phyloP scores from a whole-genome alignment of 1,140 invertebrate species.

The Diachasma alloeum region DNA sequence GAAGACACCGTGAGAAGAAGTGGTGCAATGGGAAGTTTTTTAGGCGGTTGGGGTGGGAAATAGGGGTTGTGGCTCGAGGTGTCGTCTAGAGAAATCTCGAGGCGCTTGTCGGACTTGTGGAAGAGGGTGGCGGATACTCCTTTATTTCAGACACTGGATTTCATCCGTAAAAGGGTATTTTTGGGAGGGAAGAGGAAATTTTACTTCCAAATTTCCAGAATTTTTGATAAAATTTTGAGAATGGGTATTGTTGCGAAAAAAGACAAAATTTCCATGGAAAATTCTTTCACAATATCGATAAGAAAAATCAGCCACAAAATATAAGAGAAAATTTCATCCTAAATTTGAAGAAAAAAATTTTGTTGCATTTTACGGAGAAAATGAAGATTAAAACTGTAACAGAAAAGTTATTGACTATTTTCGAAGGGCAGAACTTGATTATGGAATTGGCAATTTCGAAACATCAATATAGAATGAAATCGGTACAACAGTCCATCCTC shows the following conservation, averaged over 20 bases:
- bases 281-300: no score
- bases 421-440: neutral
- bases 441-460: neutral
- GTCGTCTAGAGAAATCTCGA: conserved; percentile 23
- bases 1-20: neutral
- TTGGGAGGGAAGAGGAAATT: neutral
- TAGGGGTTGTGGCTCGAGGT: conserved; percentile 14
- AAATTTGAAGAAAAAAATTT: no score
- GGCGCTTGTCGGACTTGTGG: conserved; percentile 12
- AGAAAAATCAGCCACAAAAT: no score
- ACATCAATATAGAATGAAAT: neutral
- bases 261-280: no score
- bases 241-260: no score
- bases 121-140: neutral
- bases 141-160: neutral
- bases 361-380: no score
- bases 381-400: no score
- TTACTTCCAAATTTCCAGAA: no score
- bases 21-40: conserved; percentile 3
- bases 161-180: neutral
- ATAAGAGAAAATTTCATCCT: no score
- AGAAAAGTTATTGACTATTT: neutral
- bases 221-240: no score
- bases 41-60: neutral
- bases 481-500: neutral